A percentile compares a stretch with the other conserved stretches of the same genome.
These are phyloP conservation scores for Merluccius polli DNA, from an alignment of 2,797 vertebrate genomes.

Conservation along the genomic window DNA sequence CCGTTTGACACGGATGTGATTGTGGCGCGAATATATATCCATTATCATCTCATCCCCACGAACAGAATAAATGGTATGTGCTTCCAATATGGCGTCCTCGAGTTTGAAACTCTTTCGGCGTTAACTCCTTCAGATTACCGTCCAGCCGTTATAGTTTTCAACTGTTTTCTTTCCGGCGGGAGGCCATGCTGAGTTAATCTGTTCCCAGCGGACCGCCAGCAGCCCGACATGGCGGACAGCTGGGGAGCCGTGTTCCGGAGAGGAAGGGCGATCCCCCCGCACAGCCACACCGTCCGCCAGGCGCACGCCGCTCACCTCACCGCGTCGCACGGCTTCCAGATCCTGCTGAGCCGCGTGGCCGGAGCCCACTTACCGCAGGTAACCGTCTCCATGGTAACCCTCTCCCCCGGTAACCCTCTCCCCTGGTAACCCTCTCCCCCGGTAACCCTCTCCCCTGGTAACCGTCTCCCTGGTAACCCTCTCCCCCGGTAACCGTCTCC, in stretches of 20 bases:
- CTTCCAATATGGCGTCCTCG: background rate
- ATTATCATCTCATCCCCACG: background rate
- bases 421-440: too few relatives aligned
- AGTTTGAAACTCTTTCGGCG: background rate
- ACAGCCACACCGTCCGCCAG: slow-evolving; percentile 66
- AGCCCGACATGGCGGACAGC: slow-evolving; percentile 49
- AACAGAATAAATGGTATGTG: background rate
- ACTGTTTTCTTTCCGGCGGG: background rate
- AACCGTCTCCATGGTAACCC: slow-evolving; percentile 12
- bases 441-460: too few relatives aligned
- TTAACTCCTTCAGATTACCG: background rate
- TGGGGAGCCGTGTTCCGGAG: slow-evolving; percentile 72
- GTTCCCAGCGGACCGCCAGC: too few relatives aligned
- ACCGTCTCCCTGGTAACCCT: too few relatives aligned
- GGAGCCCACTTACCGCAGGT: slow-evolving; percentile 63
- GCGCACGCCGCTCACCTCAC: slow-evolving; percentile 44
- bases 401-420: too few relatives aligned
- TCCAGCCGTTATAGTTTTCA: background rate
- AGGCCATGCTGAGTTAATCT: background rate
- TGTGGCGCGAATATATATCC: background rate
- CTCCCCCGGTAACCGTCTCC: too few relatives aligned
- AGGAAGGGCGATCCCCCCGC: slow-evolving; percentile 68
- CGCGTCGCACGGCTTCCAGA: slow-evolving; percentile 69
- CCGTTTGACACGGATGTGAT: background rate
- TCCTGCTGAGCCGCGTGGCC: slow-evolving; percentile 67